phyloP scores from a whole-genome alignment of 2,888 invertebrate species.

The Amaurobius ferox region DNA sequence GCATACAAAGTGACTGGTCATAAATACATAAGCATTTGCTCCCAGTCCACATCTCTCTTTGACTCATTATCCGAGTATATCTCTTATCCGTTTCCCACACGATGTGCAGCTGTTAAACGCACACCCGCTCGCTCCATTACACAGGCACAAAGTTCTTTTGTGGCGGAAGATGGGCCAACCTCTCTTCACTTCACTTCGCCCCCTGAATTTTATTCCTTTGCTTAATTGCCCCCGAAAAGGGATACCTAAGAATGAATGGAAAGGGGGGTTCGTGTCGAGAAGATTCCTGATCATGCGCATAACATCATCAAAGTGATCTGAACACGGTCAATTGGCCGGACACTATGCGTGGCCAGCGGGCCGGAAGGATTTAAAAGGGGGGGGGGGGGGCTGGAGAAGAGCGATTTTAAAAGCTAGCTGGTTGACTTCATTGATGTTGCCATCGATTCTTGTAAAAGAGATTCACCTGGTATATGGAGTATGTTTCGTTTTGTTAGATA shows the following conservation, averaged over 20 bases:
- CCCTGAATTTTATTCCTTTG: conserved; percentile 52
- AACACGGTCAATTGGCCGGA: conserved; percentile 66
- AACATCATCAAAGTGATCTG: conserved; percentile 67
- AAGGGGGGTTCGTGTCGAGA: conserved; percentile 30
- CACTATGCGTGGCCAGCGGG: conserved; percentile 36
- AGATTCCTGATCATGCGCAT: conserved; percentile 50
- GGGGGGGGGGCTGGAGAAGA: background rate
- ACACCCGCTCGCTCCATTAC: conserved; percentile 48
- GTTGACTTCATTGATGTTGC: conserved; percentile 63
- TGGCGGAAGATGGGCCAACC: conserved; percentile 22
- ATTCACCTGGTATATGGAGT: background rate
- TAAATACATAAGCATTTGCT: background rate
- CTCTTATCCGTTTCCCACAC: conserved; percentile 33
- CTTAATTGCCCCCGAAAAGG: conserved; percentile 61
- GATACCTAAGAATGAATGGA: conserved; percentile 31
- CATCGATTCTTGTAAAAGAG: conserved; percentile 32
- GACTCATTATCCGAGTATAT: background rate
- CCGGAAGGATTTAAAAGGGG: conserved; percentile 59
- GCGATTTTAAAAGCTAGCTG: conserved; percentile 56
- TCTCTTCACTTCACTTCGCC: conserved; percentile 30
- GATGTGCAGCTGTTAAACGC: conserved; percentile 64
- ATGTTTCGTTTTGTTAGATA: background rate
- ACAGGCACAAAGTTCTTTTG: conserved; percentile 54
- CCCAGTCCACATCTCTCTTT: background rate
- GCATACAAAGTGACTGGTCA: background rate